These are phyloP conservation scores for Cynaeus angustus DNA, from an alignment of 2,888 invertebrate genomes.

Conservation along the genomic window DNA sequence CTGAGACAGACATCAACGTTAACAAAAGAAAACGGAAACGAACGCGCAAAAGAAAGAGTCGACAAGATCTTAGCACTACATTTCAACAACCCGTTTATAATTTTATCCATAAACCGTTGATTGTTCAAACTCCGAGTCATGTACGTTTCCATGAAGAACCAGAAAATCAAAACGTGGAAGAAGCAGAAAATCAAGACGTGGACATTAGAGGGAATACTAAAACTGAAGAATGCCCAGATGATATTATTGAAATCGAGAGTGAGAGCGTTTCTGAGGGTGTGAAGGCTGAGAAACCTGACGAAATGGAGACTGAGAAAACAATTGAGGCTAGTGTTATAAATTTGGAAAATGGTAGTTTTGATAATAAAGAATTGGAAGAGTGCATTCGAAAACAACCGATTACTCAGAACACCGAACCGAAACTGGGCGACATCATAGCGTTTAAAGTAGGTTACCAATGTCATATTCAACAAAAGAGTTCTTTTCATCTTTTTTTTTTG, in stretches of 20 bases:
- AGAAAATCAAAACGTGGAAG: neutral
- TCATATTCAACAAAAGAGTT: neutral
- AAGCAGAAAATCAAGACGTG: neutral
- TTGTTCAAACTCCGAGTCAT: constrained; percentile 8
- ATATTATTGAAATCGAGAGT: neutral
- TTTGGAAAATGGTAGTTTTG: neutral
- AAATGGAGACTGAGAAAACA: neutral
- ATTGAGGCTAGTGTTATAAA: neutral
- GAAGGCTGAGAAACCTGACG: neutral
- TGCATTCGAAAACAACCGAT: constrained; percentile 51
- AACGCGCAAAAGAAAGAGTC: neutral
- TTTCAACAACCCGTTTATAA: constrained; percentile 2
- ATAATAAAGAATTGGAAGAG: constrained; percentile 26
- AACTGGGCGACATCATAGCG: constrained; percentile 56
- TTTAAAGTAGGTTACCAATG: constrained; percentile 57
- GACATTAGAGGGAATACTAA: neutral
- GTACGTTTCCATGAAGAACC: neutral
- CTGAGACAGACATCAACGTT: neutral
- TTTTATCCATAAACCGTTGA: constrained; percentile 1
- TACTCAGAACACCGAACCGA: constrained; percentile 48
- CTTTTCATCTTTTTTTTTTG: constrained; percentile 49
- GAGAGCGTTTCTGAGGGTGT: too few relatives aligned
- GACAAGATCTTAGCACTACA: neutral
- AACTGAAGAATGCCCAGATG: neutral
- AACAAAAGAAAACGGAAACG: constrained; percentile 15